Conservation (phyloP, 2,888 invertebrate genomes). For the Macroteleia sp. region DNA sequence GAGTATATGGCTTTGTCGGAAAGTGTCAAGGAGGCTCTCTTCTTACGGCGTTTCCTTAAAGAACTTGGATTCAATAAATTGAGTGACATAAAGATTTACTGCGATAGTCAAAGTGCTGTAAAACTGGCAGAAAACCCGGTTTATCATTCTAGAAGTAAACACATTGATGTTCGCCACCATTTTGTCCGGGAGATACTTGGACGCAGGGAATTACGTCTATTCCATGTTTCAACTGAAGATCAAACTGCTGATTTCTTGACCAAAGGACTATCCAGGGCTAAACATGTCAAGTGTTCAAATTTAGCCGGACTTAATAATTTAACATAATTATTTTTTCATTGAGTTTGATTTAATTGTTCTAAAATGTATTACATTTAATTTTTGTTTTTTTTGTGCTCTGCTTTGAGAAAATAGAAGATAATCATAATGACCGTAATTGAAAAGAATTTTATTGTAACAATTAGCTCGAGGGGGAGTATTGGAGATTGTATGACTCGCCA, state of each 20-base stretch:
- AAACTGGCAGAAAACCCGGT: constrained; percentile 26
- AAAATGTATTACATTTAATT: not conserved
- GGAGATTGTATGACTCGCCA: not conserved
- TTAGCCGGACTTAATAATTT: not conserved
- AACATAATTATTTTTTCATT: not conserved
- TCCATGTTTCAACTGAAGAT: constrained; percentile 26
- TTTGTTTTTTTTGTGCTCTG: no score
- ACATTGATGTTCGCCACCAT: constrained; percentile 44
- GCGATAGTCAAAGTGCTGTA: constrained; percentile 52
- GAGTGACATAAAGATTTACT: constrained; percentile 19
- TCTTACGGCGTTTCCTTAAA: constrained; percentile 31
- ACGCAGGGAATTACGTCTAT: not conserved
- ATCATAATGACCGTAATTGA: not conserved
- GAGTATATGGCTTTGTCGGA: constrained; percentile 56
- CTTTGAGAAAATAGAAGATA: no score
- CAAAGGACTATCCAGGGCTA: constrained; percentile 12
- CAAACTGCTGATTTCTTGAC: constrained; percentile 50
- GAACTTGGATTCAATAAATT: constrained; percentile 44
- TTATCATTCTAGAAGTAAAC: constrained; percentile 38
- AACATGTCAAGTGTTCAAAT: not conserved
- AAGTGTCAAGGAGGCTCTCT: constrained; percentile 42
- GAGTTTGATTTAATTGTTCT: not conserved
- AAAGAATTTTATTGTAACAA: not conserved
- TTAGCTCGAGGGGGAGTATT: not conserved
- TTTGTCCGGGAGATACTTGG: constrained; percentile 35